Conservation (phyloP, 2,113 vertebrate species). For the Puffinus mauretanicus region DNA sequence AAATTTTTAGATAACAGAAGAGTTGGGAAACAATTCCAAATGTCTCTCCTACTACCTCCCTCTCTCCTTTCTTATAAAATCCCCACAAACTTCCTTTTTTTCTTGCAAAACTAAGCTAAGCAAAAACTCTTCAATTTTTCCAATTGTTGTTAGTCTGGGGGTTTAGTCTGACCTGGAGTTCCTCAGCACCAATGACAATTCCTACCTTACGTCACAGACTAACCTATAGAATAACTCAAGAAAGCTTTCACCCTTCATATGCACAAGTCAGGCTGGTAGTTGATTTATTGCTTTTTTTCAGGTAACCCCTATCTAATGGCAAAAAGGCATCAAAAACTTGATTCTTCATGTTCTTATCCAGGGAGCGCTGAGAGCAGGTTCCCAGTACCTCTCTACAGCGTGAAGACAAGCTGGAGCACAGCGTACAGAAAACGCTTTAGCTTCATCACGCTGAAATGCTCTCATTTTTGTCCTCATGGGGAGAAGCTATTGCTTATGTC, state of each 20-base stretch:
- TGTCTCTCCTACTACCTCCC: background rate
- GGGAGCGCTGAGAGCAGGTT: background rate
- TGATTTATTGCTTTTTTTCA: background rate
- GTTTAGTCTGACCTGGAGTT: background rate
- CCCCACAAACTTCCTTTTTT: background rate
- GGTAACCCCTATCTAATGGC: background rate
- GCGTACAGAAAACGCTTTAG: rapidly evolving
- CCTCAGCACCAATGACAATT: background rate
- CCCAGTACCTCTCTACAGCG: background rate
- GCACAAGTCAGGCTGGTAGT: background rate
- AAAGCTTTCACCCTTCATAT: background rate
- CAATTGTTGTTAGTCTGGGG: background rate
- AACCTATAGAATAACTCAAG: background rate
- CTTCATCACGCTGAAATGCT: background rate
- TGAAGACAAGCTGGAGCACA: background rate
- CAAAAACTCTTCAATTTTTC: background rate
- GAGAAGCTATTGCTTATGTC: background rate
- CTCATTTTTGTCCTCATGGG: background rate
- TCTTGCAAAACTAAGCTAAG: background rate
- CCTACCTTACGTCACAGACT: background rate
- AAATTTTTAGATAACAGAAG: background rate
- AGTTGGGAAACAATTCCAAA: background rate
- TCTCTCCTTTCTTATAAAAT: background rate
- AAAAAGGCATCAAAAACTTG: background rate
- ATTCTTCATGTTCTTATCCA: background rate